Evolutionary conservation across 2,797 vertebrate genomes (phyloP).

Genomic region (Lindbergichthys nudifrons): DNA sequence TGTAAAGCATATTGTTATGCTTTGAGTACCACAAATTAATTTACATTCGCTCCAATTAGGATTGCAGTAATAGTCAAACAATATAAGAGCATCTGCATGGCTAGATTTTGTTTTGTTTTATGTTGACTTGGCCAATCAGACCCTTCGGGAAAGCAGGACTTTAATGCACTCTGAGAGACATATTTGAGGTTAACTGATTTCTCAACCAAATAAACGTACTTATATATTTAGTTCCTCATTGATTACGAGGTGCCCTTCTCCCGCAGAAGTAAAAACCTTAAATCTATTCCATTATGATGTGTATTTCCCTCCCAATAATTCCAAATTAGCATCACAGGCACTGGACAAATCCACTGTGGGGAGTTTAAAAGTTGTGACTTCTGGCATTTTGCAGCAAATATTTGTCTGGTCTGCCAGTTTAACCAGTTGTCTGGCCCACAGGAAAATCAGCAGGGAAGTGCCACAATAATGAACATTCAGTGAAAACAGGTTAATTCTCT

Average conservation of each 20-base stretch:
- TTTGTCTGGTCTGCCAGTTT: neutral
- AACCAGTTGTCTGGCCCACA: neutral
- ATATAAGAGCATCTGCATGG: neutral
- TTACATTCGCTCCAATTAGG: neutral
- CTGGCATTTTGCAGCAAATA: too few relatives aligned
- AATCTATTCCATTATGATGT: neutral
- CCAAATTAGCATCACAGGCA: constrained; percentile 8
- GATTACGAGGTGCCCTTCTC: neutral
- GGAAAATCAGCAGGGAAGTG: neutral
- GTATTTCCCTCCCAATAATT: neutral
- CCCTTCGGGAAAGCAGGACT: neutral
- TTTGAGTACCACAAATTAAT: neutral
- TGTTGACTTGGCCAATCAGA: neutral
- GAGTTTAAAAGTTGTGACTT: neutral
- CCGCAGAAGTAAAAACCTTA: neutral
- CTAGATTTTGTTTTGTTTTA: neutral
- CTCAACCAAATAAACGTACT: neutral
- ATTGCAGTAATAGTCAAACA: neutral
- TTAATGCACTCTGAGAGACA: neutral
- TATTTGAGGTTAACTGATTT: neutral
- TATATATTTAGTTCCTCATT: constrained; percentile 10
- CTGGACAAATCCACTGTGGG: neutral
- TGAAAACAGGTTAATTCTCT: neutral
- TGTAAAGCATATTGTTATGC: neutral
- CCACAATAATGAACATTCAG: neutral